Evolutionary conservation across 2,888 invertebrate species (phyloP).

Genomic region (Drosophila tripunctata): DNA sequence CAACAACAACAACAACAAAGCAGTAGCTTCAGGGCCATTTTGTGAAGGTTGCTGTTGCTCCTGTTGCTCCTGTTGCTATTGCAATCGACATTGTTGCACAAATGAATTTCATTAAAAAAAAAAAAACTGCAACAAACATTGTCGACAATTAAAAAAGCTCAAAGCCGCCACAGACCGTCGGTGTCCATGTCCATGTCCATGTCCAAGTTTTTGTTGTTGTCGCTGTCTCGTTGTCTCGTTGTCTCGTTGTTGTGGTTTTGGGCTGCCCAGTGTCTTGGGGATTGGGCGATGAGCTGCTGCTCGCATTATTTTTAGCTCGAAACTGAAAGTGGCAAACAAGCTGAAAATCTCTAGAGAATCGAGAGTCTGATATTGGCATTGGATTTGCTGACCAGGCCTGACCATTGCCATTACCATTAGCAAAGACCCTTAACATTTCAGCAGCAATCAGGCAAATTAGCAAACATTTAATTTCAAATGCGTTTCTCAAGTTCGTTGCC

Average conservation of each 20-base stretch:
- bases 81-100: conserved; percentile 61
- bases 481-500: conserved; percentile 69
- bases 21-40: conserved; percentile 38
- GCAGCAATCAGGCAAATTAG: conserved; percentile 73
- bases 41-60: conserved; percentile 12
- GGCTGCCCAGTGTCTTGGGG: conserved; percentile 37
- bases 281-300: conserved; percentile 60
- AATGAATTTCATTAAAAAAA: conserved; percentile 80
- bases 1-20: conserved; percentile 38
- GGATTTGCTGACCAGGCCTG: too few relatives aligned
- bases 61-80: conserved; percentile 28
- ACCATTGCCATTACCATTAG: conserved; percentile 1
- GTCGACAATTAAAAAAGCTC: conserved; percentile 77
- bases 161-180: conserved; percentile 57
- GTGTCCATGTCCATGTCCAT: conserved; percentile 26
- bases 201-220: conserved; percentile 13
- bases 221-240: too few relatives aligned
- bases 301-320: conserved; percentile 71
- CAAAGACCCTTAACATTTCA: too few relatives aligned
- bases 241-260: neutral
- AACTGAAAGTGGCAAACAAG: conserved; percentile 75
- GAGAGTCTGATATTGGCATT: conserved; percentile 53
- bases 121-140: conserved; percentile 78
- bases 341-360: conserved; percentile 50
- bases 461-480: conserved; percentile 73